These are phyloP conservation scores for Habrosyne pyritoides DNA, from an alignment of 2,888 invertebrate species.

Conservation along the genomic window DNA sequence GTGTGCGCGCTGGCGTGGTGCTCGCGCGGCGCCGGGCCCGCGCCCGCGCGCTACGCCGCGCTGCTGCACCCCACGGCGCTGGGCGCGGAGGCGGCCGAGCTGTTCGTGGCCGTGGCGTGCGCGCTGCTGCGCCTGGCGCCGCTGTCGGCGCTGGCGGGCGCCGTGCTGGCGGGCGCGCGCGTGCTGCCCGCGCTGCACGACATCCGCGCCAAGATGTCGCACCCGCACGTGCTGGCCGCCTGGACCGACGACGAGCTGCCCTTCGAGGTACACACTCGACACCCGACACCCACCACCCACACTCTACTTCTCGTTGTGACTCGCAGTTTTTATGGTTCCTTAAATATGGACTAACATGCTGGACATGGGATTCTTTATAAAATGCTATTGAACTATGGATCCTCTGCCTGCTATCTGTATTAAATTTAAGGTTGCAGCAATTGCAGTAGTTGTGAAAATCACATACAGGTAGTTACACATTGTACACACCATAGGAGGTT, in stretches of 20 bases:
- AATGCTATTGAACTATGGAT: too few species aligned
- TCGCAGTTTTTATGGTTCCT: too few species aligned
- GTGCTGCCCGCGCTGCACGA: constrained; percentile 97
- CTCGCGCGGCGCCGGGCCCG: constrained; percentile 58
- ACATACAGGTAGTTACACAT: too few species aligned
- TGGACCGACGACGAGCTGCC: constrained; percentile 99
- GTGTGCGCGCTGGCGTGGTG: constrained; percentile 79
- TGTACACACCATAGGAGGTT: too few species aligned
- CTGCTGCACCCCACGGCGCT: constrained; percentile 53
- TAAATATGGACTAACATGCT: too few species aligned
- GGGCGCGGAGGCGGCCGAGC: constrained; percentile 90
- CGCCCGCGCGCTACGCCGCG: constrained; percentile 59
- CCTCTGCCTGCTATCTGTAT: too few species aligned
- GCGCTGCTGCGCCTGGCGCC: constrained; percentile 92
- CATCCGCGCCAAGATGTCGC: constrained; percentile 85
- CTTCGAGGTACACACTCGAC: constrained; percentile 75
- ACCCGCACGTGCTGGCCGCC: constrained; percentile 91
- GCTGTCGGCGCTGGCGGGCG: constrained; percentile 91
- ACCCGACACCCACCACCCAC: not conserved
- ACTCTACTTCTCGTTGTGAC: not conserved
- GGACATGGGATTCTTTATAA: too few species aligned
- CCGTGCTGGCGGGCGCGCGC: constrained; percentile 95
- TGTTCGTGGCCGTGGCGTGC: constrained; percentile 95
- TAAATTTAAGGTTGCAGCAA: too few species aligned
- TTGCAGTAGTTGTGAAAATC: too few species aligned